Base-by-base conservation (phyloP, 2,113 vertebrate genomes). In the Cyphomyrus plagiostoma region DNA sequence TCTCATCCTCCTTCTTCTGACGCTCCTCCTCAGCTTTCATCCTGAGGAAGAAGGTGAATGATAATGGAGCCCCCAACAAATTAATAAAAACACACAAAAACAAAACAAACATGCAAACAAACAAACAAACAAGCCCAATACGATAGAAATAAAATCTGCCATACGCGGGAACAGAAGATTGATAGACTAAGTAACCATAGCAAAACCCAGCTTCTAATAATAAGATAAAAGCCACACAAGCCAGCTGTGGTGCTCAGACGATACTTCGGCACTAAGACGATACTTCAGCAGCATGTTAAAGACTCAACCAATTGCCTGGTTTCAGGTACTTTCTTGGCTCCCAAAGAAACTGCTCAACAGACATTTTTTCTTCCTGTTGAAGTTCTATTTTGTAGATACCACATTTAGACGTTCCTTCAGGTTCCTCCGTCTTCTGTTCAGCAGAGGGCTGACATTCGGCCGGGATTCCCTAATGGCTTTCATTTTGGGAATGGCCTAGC, bases 1-100 rank as follows among this genome's bases (percentile, higher is more conserved):
- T 96, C 90, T 99, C 98, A 62, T 99, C 98, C 92, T 99, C 98
- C 93, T 99, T 99, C 93, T 97, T 97, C 93, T 95, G 93, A 87
- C 98, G 97, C 91, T 99, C 98, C 92, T 99, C 98, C 93, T 99
- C 98, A 1, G 98, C 97, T 93, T 98, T 99, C 89, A 98, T 92
- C 90, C 98, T 99, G 91, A 52, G 49, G 5, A 66, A n/a, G 77
- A 49, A 88, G 49, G 19, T 46, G 13, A 66, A 45, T 23, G 21
- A 66, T n/a, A 39, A 8, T 2, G 19, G 1, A 23, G 52, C 17
- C 13, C 45, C 46, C 35, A 45, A 9, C 30, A 46, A 49, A 86
- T 17, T 3, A 52, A 21, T 4, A 1, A 53, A 42, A 23, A 50
- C 35, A 85, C 17, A 26, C 7, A 26, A 8, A 70, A 30, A 26